A percentile compares a stretch with the other conserved stretches of the same genome.
These are phyloP conservation scores for Virgularia gustaviana DNA, from an alignment of 92 coral and sea anemone species.

Conservation along the genomic window DNA sequence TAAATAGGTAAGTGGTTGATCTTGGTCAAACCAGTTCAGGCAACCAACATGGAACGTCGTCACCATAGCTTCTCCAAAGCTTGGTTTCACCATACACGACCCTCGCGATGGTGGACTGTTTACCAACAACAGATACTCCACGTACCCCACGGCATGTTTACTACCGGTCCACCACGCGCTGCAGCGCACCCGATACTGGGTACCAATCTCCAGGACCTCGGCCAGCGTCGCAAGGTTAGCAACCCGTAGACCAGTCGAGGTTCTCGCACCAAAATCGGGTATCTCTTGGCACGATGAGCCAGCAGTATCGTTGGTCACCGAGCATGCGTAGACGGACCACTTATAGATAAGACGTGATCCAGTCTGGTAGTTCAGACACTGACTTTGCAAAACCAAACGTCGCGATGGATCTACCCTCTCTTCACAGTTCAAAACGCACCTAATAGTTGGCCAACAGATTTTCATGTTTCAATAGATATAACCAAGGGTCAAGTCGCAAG, in stretches of 20 bases:
- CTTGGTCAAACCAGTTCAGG: slow-evolving; percentile 74
- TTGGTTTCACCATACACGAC: slow-evolving; percentile 51
- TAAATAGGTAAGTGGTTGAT: slow-evolving; percentile 70
- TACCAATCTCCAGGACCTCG: slow-evolving; percentile 47
- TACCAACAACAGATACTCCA: slow-evolving; percentile 63
- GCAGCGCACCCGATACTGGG: slow-evolving; percentile 59
- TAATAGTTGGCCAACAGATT: slow-evolving; percentile 8
- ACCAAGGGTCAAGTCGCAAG: too few species aligned
- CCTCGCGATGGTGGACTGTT: slow-evolving; percentile 77
- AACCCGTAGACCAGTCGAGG: slow-evolving; percentile 63
- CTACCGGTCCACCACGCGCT: slow-evolving; percentile 87
- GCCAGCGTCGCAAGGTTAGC: slow-evolving; percentile 63
- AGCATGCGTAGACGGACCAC: slow-evolving; percentile 60
- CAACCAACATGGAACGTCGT: slow-evolving; percentile 69
- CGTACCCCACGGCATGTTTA: slow-evolving; percentile 71
- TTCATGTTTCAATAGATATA: too few species aligned
- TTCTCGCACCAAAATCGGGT: slow-evolving; percentile 53
- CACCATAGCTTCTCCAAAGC: slow-evolving; percentile 71
- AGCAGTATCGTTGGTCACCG: slow-evolving; percentile 21
- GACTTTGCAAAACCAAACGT: slow-evolving; percentile 67
- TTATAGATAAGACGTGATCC: slow-evolving; percentile 58
- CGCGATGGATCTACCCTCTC: slow-evolving; percentile 62
- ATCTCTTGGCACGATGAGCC: slow-evolving; percentile 55
- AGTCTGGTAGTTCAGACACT: slow-evolving; percentile 64
- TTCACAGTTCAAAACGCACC: slow-evolving; percentile 68